phyloP scores from a whole-genome alignment of 2,113 vertebrate genomes.

The Eulacestoma nigropectus region DNA sequence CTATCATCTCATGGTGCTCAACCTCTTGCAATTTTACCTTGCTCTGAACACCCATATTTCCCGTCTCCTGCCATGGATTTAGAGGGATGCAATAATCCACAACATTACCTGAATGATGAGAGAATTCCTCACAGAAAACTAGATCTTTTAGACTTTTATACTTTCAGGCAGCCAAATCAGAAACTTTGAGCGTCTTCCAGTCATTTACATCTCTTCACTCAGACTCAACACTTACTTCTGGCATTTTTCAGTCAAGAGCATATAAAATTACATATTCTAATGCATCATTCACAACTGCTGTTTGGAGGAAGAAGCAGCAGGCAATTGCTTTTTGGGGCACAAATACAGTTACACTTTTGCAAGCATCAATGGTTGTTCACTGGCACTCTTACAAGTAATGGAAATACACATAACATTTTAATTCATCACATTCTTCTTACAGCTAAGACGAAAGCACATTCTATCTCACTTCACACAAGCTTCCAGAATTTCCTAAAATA shows the following conservation, averaged over 20 bases:
- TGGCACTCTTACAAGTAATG: not conserved
- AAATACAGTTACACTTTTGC: not conserved
- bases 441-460: not conserved
- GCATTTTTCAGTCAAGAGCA: not conserved
- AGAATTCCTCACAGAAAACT: not conserved
- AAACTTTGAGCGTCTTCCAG: not conserved
- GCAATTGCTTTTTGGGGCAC: not conserved
- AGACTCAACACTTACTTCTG: not conserved
- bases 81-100: not conserved
- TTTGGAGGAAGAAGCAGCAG: not conserved
- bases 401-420: not conserved
- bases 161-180: not conserved
- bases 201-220: not conserved
- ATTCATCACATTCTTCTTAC: not conserved
- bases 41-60: not conserved
- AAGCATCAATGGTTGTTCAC: not conserved
- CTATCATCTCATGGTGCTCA: fast-evolving
- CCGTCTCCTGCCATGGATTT: not conserved
- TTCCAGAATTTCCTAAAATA: not conserved
- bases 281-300: not conserved
- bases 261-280: not conserved
- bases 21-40: not conserved
- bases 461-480: not conserved
- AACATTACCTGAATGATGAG: not conserved
- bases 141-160: not conserved